Base-by-base conservation (phyloP, 2,113 vertebrate species). In the Myiagra hebetior region DNA sequence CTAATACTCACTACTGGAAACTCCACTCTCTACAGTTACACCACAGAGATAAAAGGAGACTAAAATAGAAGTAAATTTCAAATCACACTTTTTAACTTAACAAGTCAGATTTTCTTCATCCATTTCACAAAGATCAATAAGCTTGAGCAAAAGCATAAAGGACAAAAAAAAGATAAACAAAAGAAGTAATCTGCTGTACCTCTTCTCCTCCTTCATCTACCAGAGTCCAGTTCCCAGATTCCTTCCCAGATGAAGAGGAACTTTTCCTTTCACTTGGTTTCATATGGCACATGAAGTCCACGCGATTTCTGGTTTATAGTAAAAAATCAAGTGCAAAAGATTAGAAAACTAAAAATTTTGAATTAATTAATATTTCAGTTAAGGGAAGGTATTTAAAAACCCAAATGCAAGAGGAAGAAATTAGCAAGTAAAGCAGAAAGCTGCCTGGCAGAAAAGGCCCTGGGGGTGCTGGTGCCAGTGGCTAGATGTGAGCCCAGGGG, bases 201-300 rank as follows among this genome's bases (percentile, higher is more conserved):
- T 99, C 99, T 95, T 99, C 99, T 95, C 99, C 99, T 53, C 98
- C 99, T 97, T 99, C 99, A 92, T 99, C 99, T 23, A 99, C 99
- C 35, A 99, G 96, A 8, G 99, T 99, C 99, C 99, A 99, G 90
- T 99, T 99, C 21, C 99, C 99, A 57, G 99, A 99, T 15, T 98
- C 98, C 21, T 98, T 98, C 56, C 97, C 99, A n/a, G 98, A 98
- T 5, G 96, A 97, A 42, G 98, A 97, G 14, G 98, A 97, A 63
- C 91, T 97, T 95, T 98, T 99, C 89, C 95, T 94, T 86, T 99
- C 99, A 94, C 95, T 98, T 27, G 99, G 99, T 93, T 99, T 99
- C 99, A 99, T 99, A 89, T 99, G 98, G 91, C 98, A 98, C 96
- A 99, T 97, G 86, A 99, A 99, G 84, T 99, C 99, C 11, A 97